Percentiles rank a stretch among this genome's conserved stretches.
phyloP scores from a whole-genome alignment of 2,113 vertebrate genomes.

The Bos indicus region DNA sequence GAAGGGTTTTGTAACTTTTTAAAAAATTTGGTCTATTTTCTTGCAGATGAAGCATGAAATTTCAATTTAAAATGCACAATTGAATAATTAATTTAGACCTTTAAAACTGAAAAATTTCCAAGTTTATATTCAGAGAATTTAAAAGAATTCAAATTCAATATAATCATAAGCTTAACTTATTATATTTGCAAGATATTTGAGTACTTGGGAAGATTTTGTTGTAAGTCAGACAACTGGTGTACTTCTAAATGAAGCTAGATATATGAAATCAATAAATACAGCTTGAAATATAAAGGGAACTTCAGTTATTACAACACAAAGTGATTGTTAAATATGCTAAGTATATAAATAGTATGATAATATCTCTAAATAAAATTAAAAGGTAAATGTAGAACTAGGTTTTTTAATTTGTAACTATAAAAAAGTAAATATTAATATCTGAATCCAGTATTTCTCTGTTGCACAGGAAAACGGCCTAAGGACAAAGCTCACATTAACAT shows the following conservation, averaged over 20 bases:
- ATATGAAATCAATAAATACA: neutral
- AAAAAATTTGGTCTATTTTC: neutral
- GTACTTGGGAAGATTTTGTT: neutral
- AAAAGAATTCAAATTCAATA: neutral
- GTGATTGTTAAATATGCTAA: neutral
- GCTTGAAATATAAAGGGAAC: neutral
- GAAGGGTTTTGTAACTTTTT: neutral
- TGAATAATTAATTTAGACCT: conserved; percentile 4
- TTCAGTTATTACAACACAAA: neutral
- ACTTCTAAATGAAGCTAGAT: neutral
- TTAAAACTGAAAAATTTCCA: neutral
- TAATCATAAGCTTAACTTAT: neutral
- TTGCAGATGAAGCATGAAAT: neutral
- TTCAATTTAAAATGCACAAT: neutral
- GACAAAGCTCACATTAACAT: neutral
- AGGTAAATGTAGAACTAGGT: neutral
- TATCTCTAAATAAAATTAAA: neutral
- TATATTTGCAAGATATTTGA: neutral
- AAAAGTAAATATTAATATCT: neutral
- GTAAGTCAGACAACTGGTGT: neutral
- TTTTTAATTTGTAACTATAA: neutral
- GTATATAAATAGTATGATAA: neutral
- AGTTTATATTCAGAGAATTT: neutral
- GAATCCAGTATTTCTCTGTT: neutral
- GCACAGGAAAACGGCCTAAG: neutral